Evolutionary conservation across 2,888 invertebrate species (phyloP), one percentile per base, ranked within the genome.

Genomic region (Eupithecia dodoneata): DNA sequence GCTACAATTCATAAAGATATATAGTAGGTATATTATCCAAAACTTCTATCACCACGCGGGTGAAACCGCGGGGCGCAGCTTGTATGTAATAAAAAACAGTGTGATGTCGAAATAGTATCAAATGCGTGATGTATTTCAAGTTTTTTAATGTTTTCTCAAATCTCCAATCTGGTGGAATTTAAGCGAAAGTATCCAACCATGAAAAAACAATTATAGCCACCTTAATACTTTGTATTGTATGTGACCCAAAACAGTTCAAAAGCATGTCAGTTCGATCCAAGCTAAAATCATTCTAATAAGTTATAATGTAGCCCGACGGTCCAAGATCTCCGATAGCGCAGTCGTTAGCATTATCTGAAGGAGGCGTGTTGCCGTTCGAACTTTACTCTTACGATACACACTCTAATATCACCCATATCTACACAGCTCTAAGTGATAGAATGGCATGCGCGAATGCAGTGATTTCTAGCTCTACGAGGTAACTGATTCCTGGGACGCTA

Each of bases 331-430:
- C 84, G 91, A 91, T 91, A 90, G 84, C 83, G 82, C 81, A 81
- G 91, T 92, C 89, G 90, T 91, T 91, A 90, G 90, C 87, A 85
- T 86, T 89, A 91, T 90, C 89, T 84, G 78, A 74, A 83, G 82
- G 85, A 87, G 87, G 88, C 87, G 89, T 77, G 77, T 77, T 77
- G 71, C 47, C 72, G 72, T 73, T 75, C 75, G 76, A 81, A 80
- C 80, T 76, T 79, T 73, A 75, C 77, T 78, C 78, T 76, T 71
- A 71, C 69, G 47, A 70, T 49, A 70, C 72, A 55, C 66, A 63
- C 74, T 30, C 49, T 42, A 81, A 80, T 71, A 73, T 45, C 66
- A 59, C 73, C 78, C 78, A 67, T 81, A 76, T 52, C 55, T 2
- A 30, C 30, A 67, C 70, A 5, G 42, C 18, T 55, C 77, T 82